A percentile compares a stretch with the other conserved stretches of the same genome.
These are phyloP conservation scores for Spatulosminthurus flaviceps DNA, from an alignment of 2,888 invertebrate species.

Conservation along the genomic window DNA sequence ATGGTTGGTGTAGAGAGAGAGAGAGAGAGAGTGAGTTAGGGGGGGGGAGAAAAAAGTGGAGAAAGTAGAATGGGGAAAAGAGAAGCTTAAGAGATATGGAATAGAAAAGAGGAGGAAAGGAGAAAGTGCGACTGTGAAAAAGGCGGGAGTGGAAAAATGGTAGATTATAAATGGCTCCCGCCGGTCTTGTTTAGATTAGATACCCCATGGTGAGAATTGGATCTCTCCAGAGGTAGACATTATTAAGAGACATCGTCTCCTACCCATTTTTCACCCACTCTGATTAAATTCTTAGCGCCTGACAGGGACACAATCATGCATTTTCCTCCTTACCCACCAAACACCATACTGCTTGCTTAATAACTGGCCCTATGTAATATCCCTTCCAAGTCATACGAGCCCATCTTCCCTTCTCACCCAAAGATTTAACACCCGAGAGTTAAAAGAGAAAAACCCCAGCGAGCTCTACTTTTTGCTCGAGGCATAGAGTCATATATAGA, in stretches of 20 bases:
- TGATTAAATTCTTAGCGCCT: constrained; percentile 46
- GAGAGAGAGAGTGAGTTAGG: no score
- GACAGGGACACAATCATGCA: constrained; percentile 42
- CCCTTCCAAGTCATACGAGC: no score
- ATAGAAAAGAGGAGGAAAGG: not conserved
- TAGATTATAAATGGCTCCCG: constrained; percentile 38
- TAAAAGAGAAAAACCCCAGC: no score
- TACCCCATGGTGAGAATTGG: constrained; percentile 44
- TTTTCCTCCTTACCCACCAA: constrained; percentile 34
- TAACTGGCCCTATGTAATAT: not conserved
- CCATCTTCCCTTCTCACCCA: no score
- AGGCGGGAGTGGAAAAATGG: constrained; percentile 28
- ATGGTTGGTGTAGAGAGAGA: not conserved
- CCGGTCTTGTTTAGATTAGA: constrained; percentile 43
- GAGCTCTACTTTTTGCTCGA: no score
- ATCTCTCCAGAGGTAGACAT: constrained; percentile 44
- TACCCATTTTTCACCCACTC: constrained; percentile 38
- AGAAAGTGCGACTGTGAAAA: constrained; percentile 2
- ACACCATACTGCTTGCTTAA: not conserved
- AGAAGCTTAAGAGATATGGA: not conserved
- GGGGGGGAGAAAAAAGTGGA: not conserved
- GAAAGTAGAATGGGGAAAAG: not conserved
- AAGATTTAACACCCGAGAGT: not conserved
- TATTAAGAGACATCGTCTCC: constrained; percentile 45
- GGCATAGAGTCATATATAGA: no score